phyloP scores from a whole-genome alignment of 2,888 invertebrate species.

The Pollenia labialis region DNA sequence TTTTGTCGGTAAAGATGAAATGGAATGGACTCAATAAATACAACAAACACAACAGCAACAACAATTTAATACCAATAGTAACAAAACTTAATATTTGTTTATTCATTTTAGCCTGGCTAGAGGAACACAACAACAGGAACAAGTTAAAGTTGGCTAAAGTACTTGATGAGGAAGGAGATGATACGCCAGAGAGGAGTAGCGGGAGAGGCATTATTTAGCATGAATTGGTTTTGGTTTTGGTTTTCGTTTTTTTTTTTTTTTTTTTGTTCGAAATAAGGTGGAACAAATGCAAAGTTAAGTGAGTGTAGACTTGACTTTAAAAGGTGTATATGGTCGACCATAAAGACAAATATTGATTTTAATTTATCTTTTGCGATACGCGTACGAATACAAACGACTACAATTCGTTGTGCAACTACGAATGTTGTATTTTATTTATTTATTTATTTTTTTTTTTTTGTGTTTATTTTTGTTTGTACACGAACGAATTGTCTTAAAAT shows the following conservation, averaged over 20 bases:
- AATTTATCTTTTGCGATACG: slow-evolving; percentile 49
- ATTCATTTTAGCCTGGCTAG: slow-evolving; percentile 22
- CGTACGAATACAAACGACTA: slow-evolving; percentile 13
- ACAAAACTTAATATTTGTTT: slow-evolving; percentile 22
- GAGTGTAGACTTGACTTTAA: slow-evolving; percentile 46
- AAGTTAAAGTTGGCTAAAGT: slow-evolving; percentile 5
- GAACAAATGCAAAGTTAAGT: slow-evolving; percentile 19
- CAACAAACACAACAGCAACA: slow-evolving; percentile 43
- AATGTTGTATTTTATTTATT: background rate
- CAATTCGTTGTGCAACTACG: slow-evolving; percentile 42
- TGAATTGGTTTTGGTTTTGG: slow-evolving; percentile 40
- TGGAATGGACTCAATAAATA: slow-evolving; percentile 50
- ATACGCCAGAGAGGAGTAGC: slow-evolving; percentile 4
- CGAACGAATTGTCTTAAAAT: slow-evolving; percentile 17
- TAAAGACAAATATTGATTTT: slow-evolving; percentile 71
- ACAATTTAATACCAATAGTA: slow-evolving; percentile 52
- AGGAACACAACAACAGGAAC: slow-evolving; percentile 32
- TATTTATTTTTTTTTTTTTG: background rate
- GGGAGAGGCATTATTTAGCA: slow-evolving; percentile 59
- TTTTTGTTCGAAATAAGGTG: slow-evolving; percentile 40
- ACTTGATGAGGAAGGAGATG: slow-evolving; percentile 18
- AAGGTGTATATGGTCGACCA: slow-evolving; percentile 66
- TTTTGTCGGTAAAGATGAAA: slow-evolving; percentile 72
- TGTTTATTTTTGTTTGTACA: slow-evolving; percentile 8
- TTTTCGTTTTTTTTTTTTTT: too few species aligned